phyloP scores from a whole-genome alignment of 2,797 vertebrate species.

The Mormyrus hasselquistii region DNA sequence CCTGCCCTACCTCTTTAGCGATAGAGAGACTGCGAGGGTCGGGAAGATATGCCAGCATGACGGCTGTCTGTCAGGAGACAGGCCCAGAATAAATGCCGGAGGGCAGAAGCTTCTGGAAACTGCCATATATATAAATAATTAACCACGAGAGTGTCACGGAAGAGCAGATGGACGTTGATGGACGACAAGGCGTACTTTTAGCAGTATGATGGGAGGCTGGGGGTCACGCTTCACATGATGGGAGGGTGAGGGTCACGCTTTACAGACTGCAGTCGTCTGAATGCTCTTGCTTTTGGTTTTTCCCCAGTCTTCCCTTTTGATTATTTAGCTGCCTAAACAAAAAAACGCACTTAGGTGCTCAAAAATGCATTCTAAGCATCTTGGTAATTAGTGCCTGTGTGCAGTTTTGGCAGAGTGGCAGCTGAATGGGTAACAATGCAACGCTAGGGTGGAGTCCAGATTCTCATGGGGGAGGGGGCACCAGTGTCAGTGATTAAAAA shows the following conservation, averaged over 20 bases:
- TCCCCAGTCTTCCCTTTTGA: background rate
- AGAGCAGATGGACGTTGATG: background rate
- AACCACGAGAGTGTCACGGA: background rate
- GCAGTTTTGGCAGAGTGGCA: background rate
- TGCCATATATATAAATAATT: background rate
- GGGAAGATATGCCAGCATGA: conserved; percentile 11
- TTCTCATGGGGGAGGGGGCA: background rate
- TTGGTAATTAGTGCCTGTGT: background rate
- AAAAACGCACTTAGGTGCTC: background rate
- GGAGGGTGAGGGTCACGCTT: background rate
- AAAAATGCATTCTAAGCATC: background rate
- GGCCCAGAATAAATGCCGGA: background rate
- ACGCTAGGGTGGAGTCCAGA: background rate
- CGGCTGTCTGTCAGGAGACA: background rate
- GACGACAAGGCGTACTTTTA: background rate
- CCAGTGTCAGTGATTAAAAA: background rate
- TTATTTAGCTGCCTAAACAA: background rate
- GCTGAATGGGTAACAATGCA: background rate
- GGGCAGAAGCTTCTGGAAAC: background rate
- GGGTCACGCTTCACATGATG: too few species aligned
- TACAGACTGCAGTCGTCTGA: background rate
- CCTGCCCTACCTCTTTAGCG: conserved; percentile 15
- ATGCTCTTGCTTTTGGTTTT: background rate
- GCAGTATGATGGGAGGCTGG: background rate
- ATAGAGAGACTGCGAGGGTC: conserved; percentile 14